phyloP scores from a whole-genome alignment of 2,113 vertebrate genomes.

The Mirounga angustirostris region DNA sequence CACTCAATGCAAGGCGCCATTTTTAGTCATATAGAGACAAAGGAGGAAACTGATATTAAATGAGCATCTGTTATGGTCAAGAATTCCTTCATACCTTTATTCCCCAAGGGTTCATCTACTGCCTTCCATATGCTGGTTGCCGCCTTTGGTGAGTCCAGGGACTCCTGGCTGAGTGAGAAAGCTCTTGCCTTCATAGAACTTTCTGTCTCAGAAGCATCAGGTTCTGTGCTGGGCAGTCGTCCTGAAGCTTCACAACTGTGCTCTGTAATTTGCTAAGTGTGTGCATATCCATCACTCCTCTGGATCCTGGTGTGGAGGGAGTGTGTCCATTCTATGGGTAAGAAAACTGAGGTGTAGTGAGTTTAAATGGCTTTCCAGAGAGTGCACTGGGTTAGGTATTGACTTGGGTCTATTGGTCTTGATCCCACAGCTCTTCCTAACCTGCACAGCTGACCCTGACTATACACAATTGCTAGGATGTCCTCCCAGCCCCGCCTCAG shows the following conservation, averaged over 20 bases:
- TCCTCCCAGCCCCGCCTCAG: not conserved
- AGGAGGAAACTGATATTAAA: not conserved
- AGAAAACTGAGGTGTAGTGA: not conserved
- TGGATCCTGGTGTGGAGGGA: not conserved
- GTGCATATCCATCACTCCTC: not conserved
- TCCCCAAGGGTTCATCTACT: not conserved
- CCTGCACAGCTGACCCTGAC: not conserved
- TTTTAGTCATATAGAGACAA: not conserved
- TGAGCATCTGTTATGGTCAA: not conserved
- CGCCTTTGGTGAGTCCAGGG: not conserved
- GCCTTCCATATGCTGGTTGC: not conserved
- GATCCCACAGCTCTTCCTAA: not conserved
- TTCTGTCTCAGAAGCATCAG: not conserved
- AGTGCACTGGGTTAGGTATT: not conserved
- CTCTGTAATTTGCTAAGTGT: not conserved
- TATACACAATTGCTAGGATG: not conserved
- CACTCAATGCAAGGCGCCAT: not conserved
- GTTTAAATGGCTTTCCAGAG: not conserved
- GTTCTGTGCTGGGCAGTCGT: not conserved
- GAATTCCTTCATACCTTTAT: not conserved
- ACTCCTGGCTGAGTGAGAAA: not conserved
- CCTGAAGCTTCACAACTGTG: not conserved
- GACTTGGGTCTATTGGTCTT: not conserved
- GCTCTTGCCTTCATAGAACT: not conserved
- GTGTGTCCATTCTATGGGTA: not conserved